Evolutionary conservation across 2,113 vertebrate species (phyloP).

Genomic region (Corydoras sp.): DNA sequence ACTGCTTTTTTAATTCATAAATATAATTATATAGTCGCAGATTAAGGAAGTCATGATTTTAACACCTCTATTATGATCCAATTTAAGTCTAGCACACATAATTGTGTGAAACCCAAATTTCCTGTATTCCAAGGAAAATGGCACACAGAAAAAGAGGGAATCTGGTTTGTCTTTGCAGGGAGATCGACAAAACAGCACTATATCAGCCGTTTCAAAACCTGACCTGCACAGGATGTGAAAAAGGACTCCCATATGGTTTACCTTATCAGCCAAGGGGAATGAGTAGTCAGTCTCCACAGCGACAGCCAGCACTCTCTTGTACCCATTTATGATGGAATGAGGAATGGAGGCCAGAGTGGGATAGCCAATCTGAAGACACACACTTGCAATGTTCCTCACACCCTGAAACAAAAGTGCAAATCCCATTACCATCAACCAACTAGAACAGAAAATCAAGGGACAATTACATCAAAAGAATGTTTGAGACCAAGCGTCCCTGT

Average conservation of each 20-base stretch:
- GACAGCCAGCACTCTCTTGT: slow-evolving; percentile 89
- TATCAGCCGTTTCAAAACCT: slow-evolving; percentile 28
- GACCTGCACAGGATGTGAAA: neutral
- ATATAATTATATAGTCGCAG: too few species aligned
- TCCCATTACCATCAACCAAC: too few species aligned
- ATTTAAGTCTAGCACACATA: too few species aligned
- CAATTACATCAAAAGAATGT: neutral
- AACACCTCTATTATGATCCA: too few species aligned
- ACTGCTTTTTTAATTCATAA: too few species aligned
- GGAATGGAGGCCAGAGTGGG: slow-evolving; percentile 92
- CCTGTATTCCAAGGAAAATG: neutral
- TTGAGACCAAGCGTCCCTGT: slow-evolving; percentile 45
- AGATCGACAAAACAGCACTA: slow-evolving; percentile 38
- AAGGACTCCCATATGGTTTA: neutral
- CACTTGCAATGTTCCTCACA: slow-evolving; percentile 91
- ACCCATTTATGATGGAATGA: slow-evolving; percentile 90
- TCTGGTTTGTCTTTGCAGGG: slow-evolving; percentile 36
- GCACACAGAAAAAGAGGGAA: slow-evolving; percentile 24
- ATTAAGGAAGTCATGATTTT: too few species aligned
- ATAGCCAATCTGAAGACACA: slow-evolving; percentile 96
- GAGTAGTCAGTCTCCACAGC: slow-evolving; percentile 91
- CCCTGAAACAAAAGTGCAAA: slow-evolving; percentile 62
- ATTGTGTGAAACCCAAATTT: too few species aligned
- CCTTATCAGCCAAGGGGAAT: slow-evolving; percentile 66
- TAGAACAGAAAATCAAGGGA: neutral